phyloP scores from a whole-genome alignment of 2,113 vertebrate species.

The Elanoides forficatus region DNA sequence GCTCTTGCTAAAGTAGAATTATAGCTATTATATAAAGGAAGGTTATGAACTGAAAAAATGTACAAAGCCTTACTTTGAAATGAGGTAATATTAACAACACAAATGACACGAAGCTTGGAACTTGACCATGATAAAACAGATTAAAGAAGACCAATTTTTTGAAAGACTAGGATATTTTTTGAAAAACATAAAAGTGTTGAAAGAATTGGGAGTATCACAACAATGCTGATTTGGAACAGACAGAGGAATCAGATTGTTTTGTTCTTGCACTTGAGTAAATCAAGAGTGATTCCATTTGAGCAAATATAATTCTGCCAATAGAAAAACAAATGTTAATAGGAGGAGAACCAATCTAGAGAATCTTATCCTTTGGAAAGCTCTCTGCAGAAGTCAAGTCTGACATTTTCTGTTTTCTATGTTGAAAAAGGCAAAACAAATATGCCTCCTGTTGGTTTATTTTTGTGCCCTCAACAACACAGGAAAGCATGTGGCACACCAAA shows the following conservation, averaged over 20 bases:
- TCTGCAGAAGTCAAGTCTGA: not conserved
- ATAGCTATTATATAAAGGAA: not conserved
- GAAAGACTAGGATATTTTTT: not conserved
- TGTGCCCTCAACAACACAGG: not conserved
- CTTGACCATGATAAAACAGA: not conserved
- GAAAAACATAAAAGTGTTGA: not conserved
- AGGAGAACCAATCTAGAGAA: not conserved
- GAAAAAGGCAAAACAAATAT: not conserved
- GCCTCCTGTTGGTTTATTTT: not conserved
- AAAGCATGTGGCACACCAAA: not conserved
- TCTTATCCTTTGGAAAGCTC: not conserved
- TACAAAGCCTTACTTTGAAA: slow-evolving; percentile 11
- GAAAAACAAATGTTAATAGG: not conserved
- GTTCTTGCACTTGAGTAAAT: not conserved
- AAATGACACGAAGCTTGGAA: not conserved
- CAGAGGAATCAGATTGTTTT: not conserved
- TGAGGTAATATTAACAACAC: slow-evolving; percentile 21
- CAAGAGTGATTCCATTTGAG: not conserved
- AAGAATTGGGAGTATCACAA: not conserved
- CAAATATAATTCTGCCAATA: not conserved
- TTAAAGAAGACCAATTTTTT: not conserved
- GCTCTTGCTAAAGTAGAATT: not conserved
- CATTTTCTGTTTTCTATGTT: not conserved
- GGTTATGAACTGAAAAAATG: slow-evolving; percentile 9
- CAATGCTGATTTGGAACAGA: not conserved